phyloP scores from a whole-genome alignment of 2,888 invertebrate species.

The Oscheius sp. region DNA sequence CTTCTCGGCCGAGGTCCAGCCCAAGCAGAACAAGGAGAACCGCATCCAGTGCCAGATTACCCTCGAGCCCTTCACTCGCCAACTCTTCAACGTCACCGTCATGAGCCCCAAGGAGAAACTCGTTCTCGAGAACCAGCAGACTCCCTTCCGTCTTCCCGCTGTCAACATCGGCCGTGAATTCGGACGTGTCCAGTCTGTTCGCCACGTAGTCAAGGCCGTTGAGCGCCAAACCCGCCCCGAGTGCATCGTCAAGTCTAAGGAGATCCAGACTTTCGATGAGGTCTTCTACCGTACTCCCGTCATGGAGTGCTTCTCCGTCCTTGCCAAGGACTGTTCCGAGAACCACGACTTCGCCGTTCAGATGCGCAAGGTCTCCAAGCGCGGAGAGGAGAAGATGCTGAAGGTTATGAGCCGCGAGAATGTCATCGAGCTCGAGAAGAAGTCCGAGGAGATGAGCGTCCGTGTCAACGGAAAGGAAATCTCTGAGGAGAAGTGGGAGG shows the following conservation, averaged over 20 bases:
- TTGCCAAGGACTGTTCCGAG: slow-evolving; percentile 75
- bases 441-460: slow-evolving; percentile 41
- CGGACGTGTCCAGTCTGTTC: slow-evolving; percentile 38
- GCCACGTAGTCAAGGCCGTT: slow-evolving; percentile 41
- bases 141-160: slow-evolving; percentile 48
- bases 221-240: slow-evolving; percentile 43
- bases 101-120: slow-evolving; percentile 44
- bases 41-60: slow-evolving; percentile 40
- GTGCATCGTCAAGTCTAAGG: slow-evolving; percentile 50
- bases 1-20: not conserved
- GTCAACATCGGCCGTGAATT: slow-evolving; percentile 46
- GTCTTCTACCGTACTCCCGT: slow-evolving; percentile 66
- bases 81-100: slow-evolving; percentile 49
- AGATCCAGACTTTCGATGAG: slow-evolving; percentile 71
- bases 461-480: slow-evolving; percentile 56
- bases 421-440: slow-evolving; percentile 48
- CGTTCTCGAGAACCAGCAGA: slow-evolving; percentile 40
- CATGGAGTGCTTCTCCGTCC: slow-evolving; percentile 73
- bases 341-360: slow-evolving; percentile 73
- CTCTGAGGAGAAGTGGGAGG: slow-evolving; percentile 44
- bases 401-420: slow-evolving; percentile 57
- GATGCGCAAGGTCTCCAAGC: slow-evolving; percentile 65
- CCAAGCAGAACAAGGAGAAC: slow-evolving; percentile 22
- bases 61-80: slow-evolving; percentile 49
- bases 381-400: slow-evolving; percentile 61